Conservation (phyloP, 2,797 vertebrate genomes). For the Sebastolobus alascanus region DNA sequence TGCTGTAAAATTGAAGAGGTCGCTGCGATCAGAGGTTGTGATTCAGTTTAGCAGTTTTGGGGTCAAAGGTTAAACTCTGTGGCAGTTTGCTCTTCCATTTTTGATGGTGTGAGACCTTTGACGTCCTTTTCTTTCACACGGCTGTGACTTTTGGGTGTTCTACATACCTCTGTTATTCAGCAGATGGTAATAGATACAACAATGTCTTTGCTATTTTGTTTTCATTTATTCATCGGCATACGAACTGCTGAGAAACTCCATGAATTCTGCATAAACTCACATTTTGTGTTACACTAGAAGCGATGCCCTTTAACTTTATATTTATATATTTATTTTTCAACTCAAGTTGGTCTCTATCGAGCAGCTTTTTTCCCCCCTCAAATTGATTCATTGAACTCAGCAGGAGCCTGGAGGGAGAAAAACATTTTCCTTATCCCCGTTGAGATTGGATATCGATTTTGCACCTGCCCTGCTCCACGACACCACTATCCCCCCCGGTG, state of each 20-base stretch:
- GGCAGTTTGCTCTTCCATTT: constrained; percentile 35
- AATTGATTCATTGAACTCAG: constrained; percentile 75
- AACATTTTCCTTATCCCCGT: constrained; percentile 74
- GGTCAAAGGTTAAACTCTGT: constrained; percentile 48
- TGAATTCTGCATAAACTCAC: constrained; percentile 24
- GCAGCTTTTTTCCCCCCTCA: constrained; percentile 5
- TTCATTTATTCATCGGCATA: not conserved
- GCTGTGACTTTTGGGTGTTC: constrained; percentile 4
- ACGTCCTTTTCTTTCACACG: constrained; percentile 12
- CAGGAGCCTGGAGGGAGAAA: constrained; percentile 50
- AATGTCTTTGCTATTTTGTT: not conserved
- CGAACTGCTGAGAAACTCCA: constrained; percentile 31
- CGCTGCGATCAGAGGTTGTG: constrained; percentile 25
- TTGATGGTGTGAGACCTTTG: constrained; percentile 25
- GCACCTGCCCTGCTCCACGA: constrained; percentile 61
- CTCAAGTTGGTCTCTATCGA: constrained; percentile 53
- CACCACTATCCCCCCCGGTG: constrained; percentile 54
- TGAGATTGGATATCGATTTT: constrained; percentile 85
- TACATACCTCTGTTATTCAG: not conserved
- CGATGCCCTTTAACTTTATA: constrained; percentile 59
- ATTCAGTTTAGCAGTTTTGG: constrained; percentile 33
- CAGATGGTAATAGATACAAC: constrained; percentile 6
- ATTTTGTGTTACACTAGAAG: constrained; percentile 9
- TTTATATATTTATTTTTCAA: constrained; percentile 51
- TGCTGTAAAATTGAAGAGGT: constrained; percentile 46